phyloP scores from a whole-genome alignment of 30 jellyfish, hydroid and myxozoan species.

The Cassiopea xamachana region DNA sequence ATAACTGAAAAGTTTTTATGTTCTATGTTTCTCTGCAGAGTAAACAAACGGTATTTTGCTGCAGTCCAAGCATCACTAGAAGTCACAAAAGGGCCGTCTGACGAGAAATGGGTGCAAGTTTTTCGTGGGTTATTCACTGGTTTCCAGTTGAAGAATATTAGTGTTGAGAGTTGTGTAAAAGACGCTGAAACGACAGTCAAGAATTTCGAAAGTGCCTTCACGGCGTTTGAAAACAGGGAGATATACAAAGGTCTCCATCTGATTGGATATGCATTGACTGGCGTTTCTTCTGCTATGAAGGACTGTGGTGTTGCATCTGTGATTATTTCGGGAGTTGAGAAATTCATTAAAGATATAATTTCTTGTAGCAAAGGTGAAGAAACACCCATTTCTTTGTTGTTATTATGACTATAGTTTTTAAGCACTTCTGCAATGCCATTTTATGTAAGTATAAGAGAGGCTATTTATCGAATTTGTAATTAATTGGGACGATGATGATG shows the following conservation, averaged over 20 bases:
- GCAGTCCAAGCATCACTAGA: constrained; percentile 75
- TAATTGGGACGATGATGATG: too few species aligned
- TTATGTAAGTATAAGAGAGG: too few species aligned
- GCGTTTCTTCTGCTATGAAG: constrained; percentile 61
- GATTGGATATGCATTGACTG: constrained; percentile 83
- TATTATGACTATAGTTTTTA: too few species aligned
- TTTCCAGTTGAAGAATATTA: constrained; percentile 63
- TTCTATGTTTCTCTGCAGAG: constrained; percentile 41
- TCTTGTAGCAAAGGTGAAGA: constrained; percentile 73
- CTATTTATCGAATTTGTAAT: too few species aligned
- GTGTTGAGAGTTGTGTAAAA: constrained; percentile 87
- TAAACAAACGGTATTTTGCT: constrained; percentile 81
- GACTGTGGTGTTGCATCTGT: constrained; percentile 79
- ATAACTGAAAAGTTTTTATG: neutral
- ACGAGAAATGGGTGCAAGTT: constrained; percentile 92
- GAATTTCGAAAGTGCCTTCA: constrained; percentile 76
- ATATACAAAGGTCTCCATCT: constrained; percentile 85
- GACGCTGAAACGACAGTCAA: constrained; percentile 80
- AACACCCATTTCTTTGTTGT: too few species aligned
- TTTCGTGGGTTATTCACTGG: constrained; percentile 96
- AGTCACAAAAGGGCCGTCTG: constrained; percentile 81
- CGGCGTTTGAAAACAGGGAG: constrained; percentile 84
- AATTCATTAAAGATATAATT: constrained; percentile 77
- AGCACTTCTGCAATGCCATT: too few species aligned
- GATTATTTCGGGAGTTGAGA: constrained; percentile 54